Conservation (phyloP, 2,888 invertebrate species). For the Marasmarcha lunaedactyla region DNA sequence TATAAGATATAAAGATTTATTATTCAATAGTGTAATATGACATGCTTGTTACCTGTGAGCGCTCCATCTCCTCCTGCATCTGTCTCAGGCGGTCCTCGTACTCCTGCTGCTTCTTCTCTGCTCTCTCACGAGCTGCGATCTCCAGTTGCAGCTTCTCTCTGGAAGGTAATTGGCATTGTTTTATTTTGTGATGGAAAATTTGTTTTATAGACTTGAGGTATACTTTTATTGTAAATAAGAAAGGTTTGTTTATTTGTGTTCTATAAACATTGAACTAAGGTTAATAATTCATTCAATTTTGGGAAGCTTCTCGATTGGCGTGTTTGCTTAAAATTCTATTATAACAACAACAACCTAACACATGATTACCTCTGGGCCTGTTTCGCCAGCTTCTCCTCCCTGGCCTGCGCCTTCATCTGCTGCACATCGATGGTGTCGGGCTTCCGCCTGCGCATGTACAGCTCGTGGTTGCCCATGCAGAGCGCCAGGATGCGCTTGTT, state of each 20-base stretch:
- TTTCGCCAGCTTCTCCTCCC: slow-evolving; percentile 95
- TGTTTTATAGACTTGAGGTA: no score
- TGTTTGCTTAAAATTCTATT: no score
- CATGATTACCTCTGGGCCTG: slow-evolving; percentile 92
- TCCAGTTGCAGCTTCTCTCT: slow-evolving; percentile 93
- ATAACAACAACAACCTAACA: no score
- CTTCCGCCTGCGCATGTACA: slow-evolving; percentile 98
- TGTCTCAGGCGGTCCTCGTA: slow-evolving; percentile 92
- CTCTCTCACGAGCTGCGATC: slow-evolving; percentile 94
- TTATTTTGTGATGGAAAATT: no score
- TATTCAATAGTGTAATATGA: no score
- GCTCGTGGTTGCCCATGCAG: slow-evolving; percentile 99
- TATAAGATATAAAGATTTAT: no score
- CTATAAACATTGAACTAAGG: no score
- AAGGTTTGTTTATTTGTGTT: no score
- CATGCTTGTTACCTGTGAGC: slow-evolving; percentile 83
- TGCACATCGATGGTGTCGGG: slow-evolving; percentile 99
- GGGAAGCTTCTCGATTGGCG: no score
- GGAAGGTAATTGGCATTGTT: slow-evolving; percentile 9
- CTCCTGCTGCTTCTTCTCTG: slow-evolving; percentile 97
- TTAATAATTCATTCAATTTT: no score
- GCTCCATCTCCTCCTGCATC: slow-evolving; percentile 96
- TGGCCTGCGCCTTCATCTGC: slow-evolving; percentile 99
- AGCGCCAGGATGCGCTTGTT: slow-evolving; percentile 98
- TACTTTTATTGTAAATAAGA: no score